Evolutionary conservation across 1,140 invertebrate species (phyloP).

Genomic region (Delia radicum): DNA sequence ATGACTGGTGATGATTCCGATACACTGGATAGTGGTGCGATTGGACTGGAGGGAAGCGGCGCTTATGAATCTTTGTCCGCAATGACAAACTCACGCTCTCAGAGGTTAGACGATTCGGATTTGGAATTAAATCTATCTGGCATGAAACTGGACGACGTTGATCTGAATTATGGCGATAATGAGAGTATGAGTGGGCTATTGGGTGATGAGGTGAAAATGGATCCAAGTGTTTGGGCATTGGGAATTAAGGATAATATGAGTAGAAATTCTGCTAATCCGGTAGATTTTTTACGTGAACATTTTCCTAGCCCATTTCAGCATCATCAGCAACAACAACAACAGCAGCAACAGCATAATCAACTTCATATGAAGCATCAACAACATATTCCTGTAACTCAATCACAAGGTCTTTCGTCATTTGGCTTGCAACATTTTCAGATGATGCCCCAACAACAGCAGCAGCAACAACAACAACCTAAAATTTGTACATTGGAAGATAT

Average conservation of each 20-base stretch:
- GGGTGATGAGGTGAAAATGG: conserved; percentile 43
- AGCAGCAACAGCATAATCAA: conserved; percentile 29
- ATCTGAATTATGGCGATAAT: conserved; percentile 54
- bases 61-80: not conserved
- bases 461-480: conserved; percentile 31
- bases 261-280: not conserved
- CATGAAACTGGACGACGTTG: conserved; percentile 62
- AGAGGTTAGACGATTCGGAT: conserved; percentile 39
- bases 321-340: not conserved
- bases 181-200: conserved; percentile 36
- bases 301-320: conserved; percentile 42
- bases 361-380: not conserved
- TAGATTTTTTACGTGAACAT: conserved; percentile 24
- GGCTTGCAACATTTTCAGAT: conserved; percentile 34
- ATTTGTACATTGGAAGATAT: conserved; percentile 53
- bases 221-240: conserved; percentile 59
- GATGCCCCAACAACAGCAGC: conserved; percentile 4
- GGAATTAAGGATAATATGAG: not conserved
- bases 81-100: not conserved
- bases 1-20: conserved; percentile 33
- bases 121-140: conserved; percentile 59
- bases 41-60: not conserved
- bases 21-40: not conserved
- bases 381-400: too few relatives aligned
- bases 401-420: conserved; percentile 14